Percentiles rank a stretch among this genome's conserved stretches.
These are phyloP conservation scores for Tenthredo scrophulariae DNA, from an alignment of 2,888 invertebrate species.

Conservation along the genomic window DNA sequence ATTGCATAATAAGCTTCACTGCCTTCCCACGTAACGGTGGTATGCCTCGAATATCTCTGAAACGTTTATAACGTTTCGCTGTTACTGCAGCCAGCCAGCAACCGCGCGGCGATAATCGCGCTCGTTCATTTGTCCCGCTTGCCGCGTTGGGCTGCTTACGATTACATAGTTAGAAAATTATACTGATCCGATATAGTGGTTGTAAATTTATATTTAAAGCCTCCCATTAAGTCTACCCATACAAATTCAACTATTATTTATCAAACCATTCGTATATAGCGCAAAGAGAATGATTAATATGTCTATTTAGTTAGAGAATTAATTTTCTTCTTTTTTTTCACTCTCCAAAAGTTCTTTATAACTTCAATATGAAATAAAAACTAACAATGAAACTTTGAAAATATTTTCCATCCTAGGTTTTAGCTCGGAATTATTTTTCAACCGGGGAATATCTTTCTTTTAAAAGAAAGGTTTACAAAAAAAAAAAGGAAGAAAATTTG, in stretches of 20 bases:
- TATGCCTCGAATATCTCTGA: constrained; percentile 24
- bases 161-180: background rate
- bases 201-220: background rate
- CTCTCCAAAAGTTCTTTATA: too few species aligned
- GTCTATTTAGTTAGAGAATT: too few species aligned
- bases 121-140: background rate
- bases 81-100: background rate
- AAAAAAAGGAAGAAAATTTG: too few species aligned
- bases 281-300: too few species aligned
- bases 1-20: constrained; percentile 42
- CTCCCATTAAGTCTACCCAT: background rate
- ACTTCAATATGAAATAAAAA: too few species aligned
- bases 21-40: constrained; percentile 44
- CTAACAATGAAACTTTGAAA: too few species aligned
- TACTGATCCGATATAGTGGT: background rate
- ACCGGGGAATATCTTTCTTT: too few species aligned
- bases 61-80: constrained; percentile 26
- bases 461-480: too few species aligned
- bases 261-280: too few species aligned
- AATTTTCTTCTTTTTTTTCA: too few species aligned
- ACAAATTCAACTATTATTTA: background rate
- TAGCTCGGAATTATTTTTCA: too few species aligned
- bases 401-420: too few species aligned
- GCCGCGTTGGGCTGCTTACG: background rate
- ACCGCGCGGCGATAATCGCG: background rate